These are phyloP conservation scores for Takifugu rubripes DNA, from an alignment of 2,797 vertebrate genomes.

Conservation along the genomic window DNA sequence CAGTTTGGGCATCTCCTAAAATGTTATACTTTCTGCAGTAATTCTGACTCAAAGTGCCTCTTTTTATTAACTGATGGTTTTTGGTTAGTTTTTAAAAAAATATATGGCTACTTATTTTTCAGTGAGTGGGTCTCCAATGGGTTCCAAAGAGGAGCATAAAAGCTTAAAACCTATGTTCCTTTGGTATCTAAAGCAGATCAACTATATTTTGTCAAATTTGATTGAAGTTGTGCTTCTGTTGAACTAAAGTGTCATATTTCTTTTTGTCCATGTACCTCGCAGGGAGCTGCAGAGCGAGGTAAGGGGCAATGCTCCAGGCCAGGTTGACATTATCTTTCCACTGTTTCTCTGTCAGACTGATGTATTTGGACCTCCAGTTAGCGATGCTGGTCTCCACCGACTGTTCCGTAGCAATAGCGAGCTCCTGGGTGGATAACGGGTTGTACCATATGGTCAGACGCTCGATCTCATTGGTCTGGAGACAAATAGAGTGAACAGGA, in stretches of 20 bases:
- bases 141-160: too few relatives aligned
- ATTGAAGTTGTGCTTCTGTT: too few relatives aligned
- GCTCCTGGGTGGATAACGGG: constrained; percentile 88
- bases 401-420: constrained; percentile 85
- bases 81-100: too few relatives aligned
- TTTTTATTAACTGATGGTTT: too few relatives aligned
- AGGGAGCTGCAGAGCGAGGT: constrained; percentile 91
- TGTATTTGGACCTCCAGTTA: constrained; percentile 96
- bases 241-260: not conserved
- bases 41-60: not conserved
- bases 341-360: constrained; percentile 92
- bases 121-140: too few relatives aligned
- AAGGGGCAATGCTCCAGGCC: constrained; percentile 92
- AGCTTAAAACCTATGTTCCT: too few relatives aligned
- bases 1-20: too few relatives aligned
- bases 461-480: constrained; percentile 92
- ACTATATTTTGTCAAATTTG: too few relatives aligned
- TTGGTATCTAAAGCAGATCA: too few relatives aligned
- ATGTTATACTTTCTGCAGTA: not conserved
- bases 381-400: constrained; percentile 91
- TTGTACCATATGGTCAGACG: constrained; percentile 96
- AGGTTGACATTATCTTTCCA: constrained; percentile 98
- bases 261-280: constrained; percentile 71
- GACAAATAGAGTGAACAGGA: not conserved
- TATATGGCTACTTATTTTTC: too few relatives aligned